Evolutionary conservation across 2,888 invertebrate genomes (phyloP), one percentile per base, ranked within the genome.

Genomic region (Eupithecia abbreviata): DNA sequence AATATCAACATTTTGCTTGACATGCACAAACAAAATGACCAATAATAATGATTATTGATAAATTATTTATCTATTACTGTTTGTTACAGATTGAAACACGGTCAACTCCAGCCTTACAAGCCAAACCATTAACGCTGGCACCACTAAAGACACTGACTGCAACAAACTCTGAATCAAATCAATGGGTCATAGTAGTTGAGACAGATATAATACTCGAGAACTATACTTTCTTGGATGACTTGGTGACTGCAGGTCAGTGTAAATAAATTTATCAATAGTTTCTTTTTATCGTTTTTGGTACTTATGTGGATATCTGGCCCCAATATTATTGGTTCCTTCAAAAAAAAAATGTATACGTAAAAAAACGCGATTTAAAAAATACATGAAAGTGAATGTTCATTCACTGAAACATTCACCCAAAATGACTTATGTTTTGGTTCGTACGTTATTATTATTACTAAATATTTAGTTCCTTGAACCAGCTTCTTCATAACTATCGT

Each of bases 121-220:
- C 0, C 13, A 4, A 71, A 68, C 6, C 7, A 47, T 77, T 89
- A 42, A 85, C 90, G 84, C 79, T 90, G 74, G 80, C 82, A 49
- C 79, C 83, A 7, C 76, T 92, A 18, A 90, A 87, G 84, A 80
- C 80, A 43, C 72, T 89, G 62, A 86, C 88, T 2, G 77, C 81
- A 13, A 58, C 80, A 9, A 72, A 81, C 75, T 77, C 79, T n/a
- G 79, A 84, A 71, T 42, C 79, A 62, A 83, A 86, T 69, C 81
- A 81, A 47, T 93, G 91, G 91, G 91, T 88, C 80, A 88, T 94
- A 78, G 88, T 92, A 9, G 86, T 88, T 12, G 93, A 92, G 81
- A 84, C 85, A 18, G 85, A 85, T 80, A 87, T 92, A 4, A 81
- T 92, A 51, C 80, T 91, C 7, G 78, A 87, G 41, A 87, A 91